Evolutionary conservation across 2,797 vertebrate genomes (phyloP).

Genomic region (Manis crassicaudata): DNA sequence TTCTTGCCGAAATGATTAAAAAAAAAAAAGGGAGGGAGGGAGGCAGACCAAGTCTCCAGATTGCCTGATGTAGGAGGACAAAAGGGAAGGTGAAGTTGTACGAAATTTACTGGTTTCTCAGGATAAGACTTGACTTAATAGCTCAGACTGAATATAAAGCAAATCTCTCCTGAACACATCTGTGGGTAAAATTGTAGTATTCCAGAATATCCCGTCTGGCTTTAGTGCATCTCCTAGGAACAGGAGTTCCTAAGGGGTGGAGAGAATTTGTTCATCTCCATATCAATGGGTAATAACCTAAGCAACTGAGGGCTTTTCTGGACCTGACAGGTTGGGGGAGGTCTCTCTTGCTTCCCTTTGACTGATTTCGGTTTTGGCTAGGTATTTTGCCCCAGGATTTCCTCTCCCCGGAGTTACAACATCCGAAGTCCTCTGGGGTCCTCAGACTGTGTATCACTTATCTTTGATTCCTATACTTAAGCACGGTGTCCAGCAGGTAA

Average conservation of each 20-base stretch:
- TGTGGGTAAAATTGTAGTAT: too few relatives aligned
- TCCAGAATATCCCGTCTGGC: too few relatives aligned
- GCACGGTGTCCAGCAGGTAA: fast-evolving
- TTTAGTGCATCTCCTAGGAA: too few relatives aligned
- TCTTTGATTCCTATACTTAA: not conserved
- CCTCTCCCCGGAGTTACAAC: too few relatives aligned
- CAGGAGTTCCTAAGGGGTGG: too few relatives aligned
- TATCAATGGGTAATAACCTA: too few relatives aligned
- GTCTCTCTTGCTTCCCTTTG: too few relatives aligned
- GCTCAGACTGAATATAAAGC: not conserved
- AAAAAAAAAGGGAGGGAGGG: not conserved
- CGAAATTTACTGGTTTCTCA: not conserved
- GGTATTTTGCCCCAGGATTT: too few relatives aligned
- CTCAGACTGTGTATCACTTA: fast-evolving
- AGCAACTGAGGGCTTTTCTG: too few relatives aligned
- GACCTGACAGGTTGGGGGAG: too few relatives aligned
- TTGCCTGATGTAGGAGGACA: not conserved
- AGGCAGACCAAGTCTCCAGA: not conserved
- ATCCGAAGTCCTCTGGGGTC: not conserved
- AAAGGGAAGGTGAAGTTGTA: not conserved
- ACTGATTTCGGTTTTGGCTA: too few relatives aligned
- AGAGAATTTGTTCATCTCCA: too few relatives aligned
- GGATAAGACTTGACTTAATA: not conserved
- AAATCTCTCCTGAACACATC: not conserved
- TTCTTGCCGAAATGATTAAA: not conserved